Conservation (phyloP, 2,888 invertebrate species). For the Drosophila leonis region DNA sequence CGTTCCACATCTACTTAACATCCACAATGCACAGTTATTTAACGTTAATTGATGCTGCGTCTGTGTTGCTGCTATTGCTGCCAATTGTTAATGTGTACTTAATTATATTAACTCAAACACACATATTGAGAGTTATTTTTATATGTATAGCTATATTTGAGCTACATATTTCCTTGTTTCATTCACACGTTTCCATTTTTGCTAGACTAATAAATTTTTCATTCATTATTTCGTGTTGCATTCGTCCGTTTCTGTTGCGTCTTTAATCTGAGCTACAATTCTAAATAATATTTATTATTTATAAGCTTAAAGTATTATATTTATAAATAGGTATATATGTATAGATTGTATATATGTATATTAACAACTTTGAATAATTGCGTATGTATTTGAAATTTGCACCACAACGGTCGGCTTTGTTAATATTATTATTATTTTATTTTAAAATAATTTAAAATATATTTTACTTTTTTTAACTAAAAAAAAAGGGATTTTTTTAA, state of each 20-base stretch:
- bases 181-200: slow-evolving; percentile 20
- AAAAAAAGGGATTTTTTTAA: neutral
- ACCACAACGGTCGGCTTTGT: slow-evolving; percentile 44
- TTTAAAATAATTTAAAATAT: slow-evolving; percentile 25
- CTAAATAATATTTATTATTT: slow-evolving; percentile 13
- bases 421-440: neutral
- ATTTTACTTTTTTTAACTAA: neutral
- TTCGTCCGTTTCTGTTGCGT: slow-evolving; percentile 43
- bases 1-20: slow-evolving; percentile 41
- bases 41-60: slow-evolving; percentile 70
- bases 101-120: neutral
- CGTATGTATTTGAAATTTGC: slow-evolving; percentile 36
- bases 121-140: neutral
- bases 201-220: neutral
- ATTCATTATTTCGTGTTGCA: slow-evolving; percentile 37
- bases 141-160: slow-evolving; percentile 10
- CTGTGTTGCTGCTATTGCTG: slow-evolving; percentile 59
- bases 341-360: slow-evolving; percentile 26
- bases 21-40: slow-evolving; percentile 43
- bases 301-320: slow-evolving; percentile 16
- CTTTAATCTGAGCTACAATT: slow-evolving; percentile 18
- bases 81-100: slow-evolving; percentile 50
- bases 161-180: slow-evolving; percentile 19
- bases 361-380: slow-evolving; percentile 53
- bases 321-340: slow-evolving; percentile 1